These are phyloP conservation scores for Chloropsis cyanopogon DNA, from an alignment of 2,113 vertebrate species.

Conservation along the genomic window DNA sequence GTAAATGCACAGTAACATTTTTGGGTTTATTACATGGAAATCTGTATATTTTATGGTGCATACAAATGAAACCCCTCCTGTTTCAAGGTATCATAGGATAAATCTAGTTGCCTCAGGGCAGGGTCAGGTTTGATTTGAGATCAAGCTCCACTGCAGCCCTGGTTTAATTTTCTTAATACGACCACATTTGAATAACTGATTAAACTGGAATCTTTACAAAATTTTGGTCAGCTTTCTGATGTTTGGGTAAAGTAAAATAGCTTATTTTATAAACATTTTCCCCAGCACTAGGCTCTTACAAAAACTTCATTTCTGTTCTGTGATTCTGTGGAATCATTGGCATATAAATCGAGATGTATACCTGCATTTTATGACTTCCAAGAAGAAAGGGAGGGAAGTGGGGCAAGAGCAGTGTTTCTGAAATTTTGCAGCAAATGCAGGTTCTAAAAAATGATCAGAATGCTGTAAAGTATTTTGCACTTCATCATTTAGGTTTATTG, in stretches of 20 bases:
- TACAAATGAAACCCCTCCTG: background rate
- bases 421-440: background rate
- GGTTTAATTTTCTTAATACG: background rate
- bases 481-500: conserved; percentile 61
- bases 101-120: background rate
- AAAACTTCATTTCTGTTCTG: background rate
- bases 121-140: background rate
- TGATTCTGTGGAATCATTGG: background rate
- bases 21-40: background rate
- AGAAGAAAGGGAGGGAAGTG: background rate
- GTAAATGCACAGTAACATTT: background rate
- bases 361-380: background rate
- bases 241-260: background rate
- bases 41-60: background rate
- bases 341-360: background rate
- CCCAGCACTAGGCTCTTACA: background rate
- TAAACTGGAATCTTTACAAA: background rate
- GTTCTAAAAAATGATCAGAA: conserved; percentile 25
- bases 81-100: background rate
- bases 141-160: background rate
- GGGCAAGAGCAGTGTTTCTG: background rate
- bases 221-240: background rate
- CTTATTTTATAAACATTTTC: background rate
- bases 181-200: background rate
- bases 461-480: conserved; percentile 43